Evolutionary conservation across 2,888 invertebrate genomes (phyloP).

Genomic region (Physocephala rufipes): DNA sequence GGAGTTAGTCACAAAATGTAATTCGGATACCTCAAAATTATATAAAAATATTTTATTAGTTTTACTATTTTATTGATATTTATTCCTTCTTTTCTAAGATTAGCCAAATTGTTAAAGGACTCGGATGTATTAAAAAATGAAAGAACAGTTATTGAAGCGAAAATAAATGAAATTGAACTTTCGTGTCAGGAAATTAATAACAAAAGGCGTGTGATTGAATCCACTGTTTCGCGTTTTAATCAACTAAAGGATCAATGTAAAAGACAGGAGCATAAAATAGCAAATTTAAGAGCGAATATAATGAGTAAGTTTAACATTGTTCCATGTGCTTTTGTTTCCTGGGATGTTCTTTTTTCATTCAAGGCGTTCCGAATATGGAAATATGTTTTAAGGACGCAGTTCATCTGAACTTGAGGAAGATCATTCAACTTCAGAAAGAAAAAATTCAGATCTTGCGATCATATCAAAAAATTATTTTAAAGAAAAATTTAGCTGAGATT

Average conservation of each 20-base stretch:
- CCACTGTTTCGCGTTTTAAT: slow-evolving; percentile 45
- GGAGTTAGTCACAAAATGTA: no score
- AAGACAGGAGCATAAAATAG: slow-evolving; percentile 46
- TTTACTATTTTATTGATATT: not conserved
- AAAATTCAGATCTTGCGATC: slow-evolving; percentile 55
- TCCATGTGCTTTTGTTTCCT: slow-evolving; percentile 4
- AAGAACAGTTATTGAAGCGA: slow-evolving; percentile 49
- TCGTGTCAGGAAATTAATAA: slow-evolving; percentile 52
- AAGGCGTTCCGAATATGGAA: slow-evolving; percentile 52
- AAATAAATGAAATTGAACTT: slow-evolving; percentile 54
- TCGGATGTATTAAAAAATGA: slow-evolving; percentile 53
- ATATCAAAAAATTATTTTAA: slow-evolving; percentile 52
- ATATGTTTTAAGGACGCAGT: slow-evolving; percentile 45
- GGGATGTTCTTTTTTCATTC: not conserved
- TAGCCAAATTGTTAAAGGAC: slow-evolving; percentile 45
- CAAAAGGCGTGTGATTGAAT: slow-evolving; percentile 55
- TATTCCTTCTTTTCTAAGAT: slow-evolving; percentile 39
- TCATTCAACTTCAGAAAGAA: slow-evolving; percentile 53
- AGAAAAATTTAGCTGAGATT: slow-evolving; percentile 51
- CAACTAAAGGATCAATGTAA: slow-evolving; percentile 48
- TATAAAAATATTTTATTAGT: not conserved
- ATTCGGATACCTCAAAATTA: not conserved
- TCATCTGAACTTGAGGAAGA: slow-evolving; percentile 51
- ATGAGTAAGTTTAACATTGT: slow-evolving; percentile 45
- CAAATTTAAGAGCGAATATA: slow-evolving; percentile 42